Percentiles rank a stretch among this genome's conserved stretches.
These are phyloP conservation scores for Neofelis nebulosa DNA, from an alignment of 2,113 vertebrate species.

Conservation along the genomic window DNA sequence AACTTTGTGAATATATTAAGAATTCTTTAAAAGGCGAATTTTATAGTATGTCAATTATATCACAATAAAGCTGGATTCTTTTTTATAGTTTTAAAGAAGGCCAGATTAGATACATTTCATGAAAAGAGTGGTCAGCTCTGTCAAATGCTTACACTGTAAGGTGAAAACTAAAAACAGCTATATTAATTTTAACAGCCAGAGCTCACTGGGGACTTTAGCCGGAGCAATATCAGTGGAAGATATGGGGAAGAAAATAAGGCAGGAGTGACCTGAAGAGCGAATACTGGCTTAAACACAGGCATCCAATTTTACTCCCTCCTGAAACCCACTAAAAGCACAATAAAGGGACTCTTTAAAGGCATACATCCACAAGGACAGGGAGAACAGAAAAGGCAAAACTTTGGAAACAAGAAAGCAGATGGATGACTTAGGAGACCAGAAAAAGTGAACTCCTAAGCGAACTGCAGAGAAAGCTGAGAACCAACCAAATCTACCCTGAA, in stretches of 20 bases:
- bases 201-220: neutral
- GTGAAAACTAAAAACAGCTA: constrained; percentile 21
- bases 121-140: constrained; percentile 25
- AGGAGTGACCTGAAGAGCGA: neutral
- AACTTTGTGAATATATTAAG: neutral
- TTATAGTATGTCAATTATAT: neutral
- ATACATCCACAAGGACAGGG: neutral
- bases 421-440: neutral
- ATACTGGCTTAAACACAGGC: neutral
- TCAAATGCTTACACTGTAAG: constrained; percentile 32
- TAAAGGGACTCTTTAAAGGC: neutral
- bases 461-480: neutral
- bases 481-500: neutral
- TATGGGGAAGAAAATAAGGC: neutral
- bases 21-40: constrained; percentile 28
- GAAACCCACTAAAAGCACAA: neutral
- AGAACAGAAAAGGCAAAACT: neutral
- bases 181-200: constrained; percentile 19
- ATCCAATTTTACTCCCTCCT: neutral
- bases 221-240: neutral
- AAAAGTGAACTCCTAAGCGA: neutral
- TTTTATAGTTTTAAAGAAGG: constrained; percentile 31
- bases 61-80: neutral
- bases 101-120: constrained; percentile 42
- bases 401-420: neutral